Base-by-base conservation (phyloP, 2,888 invertebrate species). In the Brachylomia viminalis region DNA sequence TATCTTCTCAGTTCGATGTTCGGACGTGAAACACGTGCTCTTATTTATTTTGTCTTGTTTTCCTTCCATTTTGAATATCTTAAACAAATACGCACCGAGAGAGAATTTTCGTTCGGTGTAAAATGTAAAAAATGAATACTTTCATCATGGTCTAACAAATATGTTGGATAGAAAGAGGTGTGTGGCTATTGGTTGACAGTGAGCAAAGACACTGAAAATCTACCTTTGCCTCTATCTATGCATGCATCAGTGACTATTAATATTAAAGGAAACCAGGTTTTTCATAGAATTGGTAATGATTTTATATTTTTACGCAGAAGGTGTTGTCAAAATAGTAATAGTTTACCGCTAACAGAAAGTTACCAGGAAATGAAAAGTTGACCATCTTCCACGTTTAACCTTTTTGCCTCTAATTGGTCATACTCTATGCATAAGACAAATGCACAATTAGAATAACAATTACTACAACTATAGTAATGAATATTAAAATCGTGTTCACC, bases 1-100 rank as follows among this genome's bases (percentile, higher is more conserved):
- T 81, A 86, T 83, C 77, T 83, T 86, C 85, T 80, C 71, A 81
- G 64, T 85, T 85, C 81, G 69, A 82, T 84, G 71, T 83, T 80
- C 59, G 74, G 84, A 84, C 79, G 73, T 75, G 80, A 67, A 80
- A 78, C 80, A 85, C 79, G 85, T 86, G 77, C 49, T 80, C 62
- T 58, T 80, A 75, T 83, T 86, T 75, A n/a, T 86, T 62, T 52
- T 59, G 7, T 59, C 58, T 68, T 64, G 61, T 72, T 65, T 70
- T 58, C 27, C 13, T 30, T 74, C 17, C 33, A 64, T 67, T 77
- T 70, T 62, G 73, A 73, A 82, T 74, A 56, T 62, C 58, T 72
- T 49, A 30, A 23, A 49, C 42, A 81, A 75, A 71, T 52, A 56
- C 33, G 27, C 20, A 27, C 15, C 7, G 27, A 47, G 42, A 23